Evolutionary conservation across 2,113 vertebrate species (phyloP).

Genomic region (Lucifuga dentata): DNA sequence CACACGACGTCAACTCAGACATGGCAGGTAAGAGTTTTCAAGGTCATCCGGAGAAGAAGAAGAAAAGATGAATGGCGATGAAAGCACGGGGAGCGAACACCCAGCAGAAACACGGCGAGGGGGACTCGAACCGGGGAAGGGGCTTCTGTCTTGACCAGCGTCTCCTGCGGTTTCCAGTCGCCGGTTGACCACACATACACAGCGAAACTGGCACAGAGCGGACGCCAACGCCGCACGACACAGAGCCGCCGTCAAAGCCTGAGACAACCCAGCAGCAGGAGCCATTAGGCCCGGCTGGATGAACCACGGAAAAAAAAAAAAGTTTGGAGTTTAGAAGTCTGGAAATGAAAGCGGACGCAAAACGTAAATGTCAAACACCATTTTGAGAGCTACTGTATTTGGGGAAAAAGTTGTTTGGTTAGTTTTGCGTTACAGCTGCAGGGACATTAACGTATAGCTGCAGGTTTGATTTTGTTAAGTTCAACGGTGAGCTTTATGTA

Average conservation of each 20-base stretch:
- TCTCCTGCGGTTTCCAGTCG: constrained; percentile 22
- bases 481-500: constrained; percentile 44
- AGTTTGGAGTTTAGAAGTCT: constrained; percentile 32
- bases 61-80: constrained; percentile 4
- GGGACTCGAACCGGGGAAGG: constrained; percentile 30
- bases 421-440: constrained; percentile 56
- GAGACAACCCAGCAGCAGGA: constrained; percentile 69
- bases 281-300: constrained; percentile 55
- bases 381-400: constrained; percentile 63
- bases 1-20: constrained; percentile 26
- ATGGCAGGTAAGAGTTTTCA: constrained; percentile 34
- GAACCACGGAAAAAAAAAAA: neutral
- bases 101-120: constrained; percentile 24
- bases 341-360: constrained; percentile 50
- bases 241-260: constrained; percentile 58
- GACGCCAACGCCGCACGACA: constrained; percentile 70
- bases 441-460: constrained; percentile 37
- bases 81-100: neutral
- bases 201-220: constrained; percentile 52
- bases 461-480: constrained; percentile 57
- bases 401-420: constrained; percentile 51
- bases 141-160: constrained; percentile 32
- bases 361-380: constrained; percentile 64
- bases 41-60: constrained; percentile 49
- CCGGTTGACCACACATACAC: constrained; percentile 75